These are phyloP conservation scores for Cydia splendana DNA, from an alignment of 1,140 invertebrate species.

Conservation along the genomic window DNA sequence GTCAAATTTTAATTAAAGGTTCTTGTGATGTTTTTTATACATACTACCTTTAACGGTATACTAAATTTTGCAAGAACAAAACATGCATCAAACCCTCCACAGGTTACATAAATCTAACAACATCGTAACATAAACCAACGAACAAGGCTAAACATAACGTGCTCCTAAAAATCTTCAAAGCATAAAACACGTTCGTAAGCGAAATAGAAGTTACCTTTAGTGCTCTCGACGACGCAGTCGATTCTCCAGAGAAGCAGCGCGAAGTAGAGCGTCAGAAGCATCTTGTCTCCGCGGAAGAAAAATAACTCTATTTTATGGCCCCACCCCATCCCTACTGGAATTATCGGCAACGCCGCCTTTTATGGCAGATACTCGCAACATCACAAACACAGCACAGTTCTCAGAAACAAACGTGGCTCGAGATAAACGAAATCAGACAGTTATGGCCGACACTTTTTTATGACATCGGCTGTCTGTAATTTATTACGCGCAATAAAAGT, in stretches of 20 bases:
- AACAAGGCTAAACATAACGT: slow-evolving; percentile 15
- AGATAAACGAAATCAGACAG: slow-evolving; percentile 39
- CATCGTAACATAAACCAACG: slow-evolving; percentile 10
- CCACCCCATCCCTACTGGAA: slow-evolving; percentile 54
- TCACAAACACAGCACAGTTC: slow-evolving; percentile 52
- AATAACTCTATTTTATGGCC: slow-evolving; percentile 57
- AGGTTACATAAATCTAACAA: slow-evolving; percentile 2
- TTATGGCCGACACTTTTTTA: slow-evolving; percentile 35
- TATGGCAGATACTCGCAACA: slow-evolving; percentile 51
- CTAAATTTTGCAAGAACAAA: neutral
- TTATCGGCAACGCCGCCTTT: slow-evolving; percentile 54
- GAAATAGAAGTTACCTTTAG: slow-evolving; percentile 61
- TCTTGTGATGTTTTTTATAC: no score
- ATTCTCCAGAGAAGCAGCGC: slow-evolving; percentile 67
- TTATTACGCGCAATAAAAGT: slow-evolving; percentile 24
- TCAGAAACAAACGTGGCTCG: slow-evolving; percentile 39
- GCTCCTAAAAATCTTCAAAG: slow-evolving; percentile 12
- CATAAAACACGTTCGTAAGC: slow-evolving; percentile 19
- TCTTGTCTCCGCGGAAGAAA: slow-evolving; percentile 54
- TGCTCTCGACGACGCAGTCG: slow-evolving; percentile 67
- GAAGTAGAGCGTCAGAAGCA: slow-evolving; percentile 63
- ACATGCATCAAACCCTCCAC: neutral
- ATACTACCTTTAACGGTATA: no score
- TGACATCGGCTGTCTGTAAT: slow-evolving; percentile 25
- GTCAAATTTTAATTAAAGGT: neutral